A percentile compares a stretch with the other conserved stretches of the same genome.
Conservation (phyloP, 1,140 invertebrate genomes). For the Adoxophyes honmai region DNA sequence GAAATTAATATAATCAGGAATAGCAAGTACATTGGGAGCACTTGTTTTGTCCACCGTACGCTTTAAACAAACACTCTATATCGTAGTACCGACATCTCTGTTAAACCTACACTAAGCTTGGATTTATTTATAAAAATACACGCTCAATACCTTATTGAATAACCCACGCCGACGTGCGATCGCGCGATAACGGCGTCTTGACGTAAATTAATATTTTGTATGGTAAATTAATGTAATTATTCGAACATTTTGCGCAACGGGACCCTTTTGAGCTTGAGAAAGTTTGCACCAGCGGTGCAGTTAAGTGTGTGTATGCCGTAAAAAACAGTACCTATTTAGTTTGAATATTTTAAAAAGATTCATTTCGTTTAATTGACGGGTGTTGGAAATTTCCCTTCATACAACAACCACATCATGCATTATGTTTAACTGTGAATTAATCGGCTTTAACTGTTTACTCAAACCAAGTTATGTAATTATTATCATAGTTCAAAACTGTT, state of each 20-base stretch:
- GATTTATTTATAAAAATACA: constrained; percentile 53
- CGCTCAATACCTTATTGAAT: constrained; percentile 62
- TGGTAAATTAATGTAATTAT: constrained; percentile 7
- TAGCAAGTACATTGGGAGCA: background rate
- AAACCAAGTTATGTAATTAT: too few relatives aligned
- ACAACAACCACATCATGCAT: too few relatives aligned
- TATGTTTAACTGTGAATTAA: too few relatives aligned
- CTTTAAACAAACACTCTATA: constrained; percentile 50
- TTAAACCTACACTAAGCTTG: constrained; percentile 34
- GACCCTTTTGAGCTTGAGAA: background rate
- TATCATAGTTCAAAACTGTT: too few relatives aligned
- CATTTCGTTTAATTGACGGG: too few relatives aligned
- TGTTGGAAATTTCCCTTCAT: too few relatives aligned
- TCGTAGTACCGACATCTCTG: constrained; percentile 35
- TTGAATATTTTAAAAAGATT: too few relatives aligned
- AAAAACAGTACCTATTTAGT: too few relatives aligned
- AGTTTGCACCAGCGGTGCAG: background rate
- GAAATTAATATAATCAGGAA: too few relatives aligned
- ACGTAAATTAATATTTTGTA: constrained; percentile 59
- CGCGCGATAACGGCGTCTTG: constrained; percentile 26
- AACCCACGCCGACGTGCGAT: constrained; percentile 42
- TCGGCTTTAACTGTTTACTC: too few relatives aligned
- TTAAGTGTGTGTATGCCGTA: too few relatives aligned
- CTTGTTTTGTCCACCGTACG: constrained; percentile 28
- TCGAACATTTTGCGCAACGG: background rate